Evolutionary conservation across 2,888 invertebrate species (phyloP), one percentile per base, ranked within the genome.

Genomic region (Agrotis segetum): DNA sequence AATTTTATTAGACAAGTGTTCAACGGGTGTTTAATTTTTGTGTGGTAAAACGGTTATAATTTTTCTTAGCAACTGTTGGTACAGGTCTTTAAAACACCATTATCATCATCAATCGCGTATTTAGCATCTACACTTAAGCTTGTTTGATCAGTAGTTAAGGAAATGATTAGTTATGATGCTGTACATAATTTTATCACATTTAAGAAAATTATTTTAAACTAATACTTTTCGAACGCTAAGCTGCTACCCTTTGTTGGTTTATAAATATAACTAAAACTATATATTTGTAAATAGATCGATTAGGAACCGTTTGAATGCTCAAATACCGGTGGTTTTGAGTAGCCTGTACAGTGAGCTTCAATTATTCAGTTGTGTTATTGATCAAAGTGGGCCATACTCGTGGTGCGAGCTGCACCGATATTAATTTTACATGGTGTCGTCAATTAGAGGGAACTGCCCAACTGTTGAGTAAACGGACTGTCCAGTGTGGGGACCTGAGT

Each of bases 281-380:
- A 21, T 34, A 21, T 47, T 44, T 34, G 24, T 49, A 7, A 13
- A 19, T 19, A 11, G 5, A 70, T 58, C 67, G 44, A 69, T 58
- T 46, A 50, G 40, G 2, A 40, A 40, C 40, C 14, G 55, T 49
- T 55, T 24, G 21, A 44, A 17, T 19, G 29, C 14, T 29, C 14
- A 14, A 49, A 56, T 50, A 19, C 46, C 52, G 7, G 19, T n/a
- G 44, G 19, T 19, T 53, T 6, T 19, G 14, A 40, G 14, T 34
- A 6, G 46, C 17, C 2, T 16, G 7, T 19, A 14, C 3, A 17
- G 21, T 2, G 17, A 21, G 7, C 24, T 24, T n/a, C 40, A 68
- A 64, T 64, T 55, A 64, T 68, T 70, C 29, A 70, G 50, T 46
- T 58, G 44, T 14, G 16, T 16, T 47, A 14, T 53, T 52, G 68